Conservation (phyloP, 2,888 invertebrate species). For the Drosophila glabriapex region DNA sequence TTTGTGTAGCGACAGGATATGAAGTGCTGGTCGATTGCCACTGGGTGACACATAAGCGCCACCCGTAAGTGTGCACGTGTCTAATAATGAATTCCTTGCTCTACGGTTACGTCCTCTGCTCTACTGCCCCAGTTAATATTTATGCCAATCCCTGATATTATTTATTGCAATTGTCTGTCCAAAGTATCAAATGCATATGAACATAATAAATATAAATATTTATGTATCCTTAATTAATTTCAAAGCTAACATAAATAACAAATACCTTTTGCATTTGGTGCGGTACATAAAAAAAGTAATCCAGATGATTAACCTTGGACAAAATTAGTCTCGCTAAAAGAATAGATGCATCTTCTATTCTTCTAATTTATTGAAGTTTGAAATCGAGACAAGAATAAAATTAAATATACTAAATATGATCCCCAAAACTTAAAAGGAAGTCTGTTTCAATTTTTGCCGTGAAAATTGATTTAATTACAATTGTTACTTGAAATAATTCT, state of each 20-base stretch:
- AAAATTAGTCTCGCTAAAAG: neutral
- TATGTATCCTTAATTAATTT: neutral
- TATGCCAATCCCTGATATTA: constrained; percentile 29
- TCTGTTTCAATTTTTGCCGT: neutral
- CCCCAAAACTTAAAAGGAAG: neutral
- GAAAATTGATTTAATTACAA: neutral
- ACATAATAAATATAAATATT: constrained; percentile 3
- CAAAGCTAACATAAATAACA: neutral
- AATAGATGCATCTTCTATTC: neutral
- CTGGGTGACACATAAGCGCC: constrained; percentile 36
- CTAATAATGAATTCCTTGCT: constrained; percentile 19
- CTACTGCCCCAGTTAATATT: constrained; percentile 27
- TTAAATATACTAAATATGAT: neutral
- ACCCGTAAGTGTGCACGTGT: constrained; percentile 60
- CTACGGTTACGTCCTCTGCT: constrained; percentile 1
- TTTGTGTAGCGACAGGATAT: constrained; percentile 73
- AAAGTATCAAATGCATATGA: constrained; percentile 16
- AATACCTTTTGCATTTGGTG: neutral
- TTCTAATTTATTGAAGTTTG: neutral
- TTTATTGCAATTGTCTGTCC: constrained; percentile 28
- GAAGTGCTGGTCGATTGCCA: constrained; percentile 68
- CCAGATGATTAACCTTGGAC: neutral
- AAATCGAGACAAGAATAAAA: neutral
- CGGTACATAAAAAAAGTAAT: neutral
- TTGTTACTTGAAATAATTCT: neutral